Conservation (phyloP, 1,140 invertebrate species). For the Caerostris extrusa region DNA sequence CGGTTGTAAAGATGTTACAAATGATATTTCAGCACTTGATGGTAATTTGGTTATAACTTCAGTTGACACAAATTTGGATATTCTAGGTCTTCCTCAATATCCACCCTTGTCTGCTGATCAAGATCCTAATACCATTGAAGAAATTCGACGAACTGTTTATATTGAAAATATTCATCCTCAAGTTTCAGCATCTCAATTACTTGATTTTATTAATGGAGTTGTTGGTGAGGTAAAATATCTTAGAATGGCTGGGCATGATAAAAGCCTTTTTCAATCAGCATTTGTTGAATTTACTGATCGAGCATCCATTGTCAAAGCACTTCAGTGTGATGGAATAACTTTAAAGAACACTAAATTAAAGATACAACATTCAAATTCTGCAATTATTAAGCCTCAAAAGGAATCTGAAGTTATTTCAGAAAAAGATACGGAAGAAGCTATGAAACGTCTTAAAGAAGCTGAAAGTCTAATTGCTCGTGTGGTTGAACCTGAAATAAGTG, state of each 20-base stretch:
- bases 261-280: constrained; percentile 87
- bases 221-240: constrained; percentile 97
- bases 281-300: constrained; percentile 97
- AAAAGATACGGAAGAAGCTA: constrained; percentile 97
- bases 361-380: constrained; percentile 93
- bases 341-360: constrained; percentile 86
- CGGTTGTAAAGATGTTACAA: constrained; percentile 73
- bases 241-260: constrained; percentile 92
- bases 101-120: constrained; percentile 94
- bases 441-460: constrained; percentile 97
- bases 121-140: constrained; percentile 96
- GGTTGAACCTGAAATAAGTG: constrained; percentile 87
- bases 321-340: constrained; percentile 90
- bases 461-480: constrained; percentile 95
- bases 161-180: constrained; percentile 86
- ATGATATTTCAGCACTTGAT: constrained; percentile 88
- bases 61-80: constrained; percentile 92
- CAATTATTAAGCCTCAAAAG: constrained; percentile 95
- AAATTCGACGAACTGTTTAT: constrained; percentile 95
- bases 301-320: constrained; percentile 90
- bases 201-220: constrained; percentile 88
- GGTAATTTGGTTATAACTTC: constrained; percentile 93
- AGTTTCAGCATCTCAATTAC: constrained; percentile 62
- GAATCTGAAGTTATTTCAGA: constrained; percentile 97
- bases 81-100: constrained; percentile 93